Conservation (phyloP, 2,888 invertebrate species). For the Eudemis profundana region DNA sequence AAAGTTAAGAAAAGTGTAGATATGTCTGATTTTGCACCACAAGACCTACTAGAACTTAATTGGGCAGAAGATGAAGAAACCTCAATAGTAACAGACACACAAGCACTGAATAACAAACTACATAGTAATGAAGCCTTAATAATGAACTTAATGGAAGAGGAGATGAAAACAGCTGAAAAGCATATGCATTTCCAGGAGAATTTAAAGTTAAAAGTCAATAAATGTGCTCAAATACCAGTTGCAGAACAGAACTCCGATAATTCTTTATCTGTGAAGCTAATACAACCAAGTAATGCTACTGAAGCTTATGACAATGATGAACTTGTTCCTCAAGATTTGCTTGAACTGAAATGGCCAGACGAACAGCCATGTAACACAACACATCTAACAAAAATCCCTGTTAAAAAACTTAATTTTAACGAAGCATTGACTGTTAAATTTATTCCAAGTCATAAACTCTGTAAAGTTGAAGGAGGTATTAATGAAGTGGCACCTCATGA, state of each 20-base stretch:
- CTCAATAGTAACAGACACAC: background rate
- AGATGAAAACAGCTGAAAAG: conserved; percentile 24
- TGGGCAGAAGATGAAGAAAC: conserved; percentile 33
- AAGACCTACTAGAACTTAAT: conserved; percentile 33
- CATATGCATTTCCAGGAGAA: conserved; percentile 1
- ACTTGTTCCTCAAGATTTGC: conserved; percentile 35
- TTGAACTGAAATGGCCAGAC: conserved; percentile 40
- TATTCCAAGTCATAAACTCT: conserved; percentile 24
- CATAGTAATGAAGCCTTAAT: conserved; percentile 40
- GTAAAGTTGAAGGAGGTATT: background rate
- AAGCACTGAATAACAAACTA: conserved; percentile 2
- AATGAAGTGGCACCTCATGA: conserved; percentile 21
- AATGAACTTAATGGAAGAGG: conserved; percentile 40
- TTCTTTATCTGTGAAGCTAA: conserved; percentile 29
- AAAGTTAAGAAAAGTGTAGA: conserved; percentile 21
- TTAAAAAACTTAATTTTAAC: conserved; percentile 40
- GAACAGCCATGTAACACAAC: conserved; percentile 3
- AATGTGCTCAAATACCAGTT: background rate
- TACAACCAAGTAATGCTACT: background rate
- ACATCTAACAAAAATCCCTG: conserved; percentile 33
- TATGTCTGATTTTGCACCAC: conserved; percentile 26
- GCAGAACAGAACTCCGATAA: conserved; percentile 12
- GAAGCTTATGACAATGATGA: conserved; percentile 13
- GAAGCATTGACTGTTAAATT: conserved; percentile 36
- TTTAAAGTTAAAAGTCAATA: conserved; percentile 18